These are phyloP conservation scores for Montipora foliosa DNA, from an alignment of 64 coral and sea anemone genomes.

Conservation along the genomic window DNA sequence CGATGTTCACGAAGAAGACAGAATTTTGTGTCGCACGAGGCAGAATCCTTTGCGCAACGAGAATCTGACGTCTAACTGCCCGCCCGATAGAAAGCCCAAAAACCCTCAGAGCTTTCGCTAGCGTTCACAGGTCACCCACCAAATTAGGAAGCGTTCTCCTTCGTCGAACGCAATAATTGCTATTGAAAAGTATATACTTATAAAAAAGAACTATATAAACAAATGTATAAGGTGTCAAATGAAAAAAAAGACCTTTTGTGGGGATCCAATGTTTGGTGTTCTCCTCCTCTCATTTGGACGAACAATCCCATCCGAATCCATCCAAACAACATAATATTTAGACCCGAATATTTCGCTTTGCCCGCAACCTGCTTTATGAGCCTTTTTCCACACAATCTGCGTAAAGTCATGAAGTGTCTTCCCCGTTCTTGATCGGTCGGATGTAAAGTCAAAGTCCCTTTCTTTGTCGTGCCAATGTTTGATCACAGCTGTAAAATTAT, in stretches of 20 bases:
- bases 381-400: conserved; percentile 93
- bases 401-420: conserved; percentile 92
- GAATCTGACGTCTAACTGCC: no score
- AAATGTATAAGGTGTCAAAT: neutral
- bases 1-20: no score
- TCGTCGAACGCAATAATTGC: no score
- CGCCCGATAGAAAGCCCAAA: no score
- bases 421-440: conserved; percentile 66
- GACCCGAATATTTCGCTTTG: conserved; percentile 80
- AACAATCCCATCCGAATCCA: conserved; percentile 88
- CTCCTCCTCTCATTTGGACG: conserved; percentile 25
- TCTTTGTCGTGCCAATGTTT: conserved; percentile 96
- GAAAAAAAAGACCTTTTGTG: conserved; percentile 53
- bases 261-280: conserved; percentile 74
- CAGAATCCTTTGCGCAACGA: no score
- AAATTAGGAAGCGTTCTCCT: no score
- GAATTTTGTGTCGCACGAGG: no score
- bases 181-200: no score
- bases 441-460: conserved; percentile 76
- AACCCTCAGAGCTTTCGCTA: no score
- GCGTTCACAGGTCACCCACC: no score
- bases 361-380: conserved; percentile 78
- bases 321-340: conserved; percentile 92
- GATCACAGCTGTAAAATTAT: conserved; percentile 75
- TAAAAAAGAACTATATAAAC: neutral